Evolutionary conservation across 1,140 invertebrate genomes (phyloP).

Genomic region (Samia ricini): DNA sequence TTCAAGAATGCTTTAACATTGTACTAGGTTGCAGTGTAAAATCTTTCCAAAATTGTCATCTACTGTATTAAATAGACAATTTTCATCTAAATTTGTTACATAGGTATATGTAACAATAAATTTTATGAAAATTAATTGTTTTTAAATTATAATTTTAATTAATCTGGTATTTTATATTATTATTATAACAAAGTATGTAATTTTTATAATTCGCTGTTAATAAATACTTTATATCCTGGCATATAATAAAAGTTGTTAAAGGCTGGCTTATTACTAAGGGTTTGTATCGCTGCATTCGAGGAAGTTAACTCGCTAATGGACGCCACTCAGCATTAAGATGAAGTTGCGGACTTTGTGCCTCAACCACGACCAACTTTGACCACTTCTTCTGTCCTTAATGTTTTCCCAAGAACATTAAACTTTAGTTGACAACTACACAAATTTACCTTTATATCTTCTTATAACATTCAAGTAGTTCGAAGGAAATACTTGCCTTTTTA

Average conservation of each 20-base stretch:
- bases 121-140: too few relatives aligned
- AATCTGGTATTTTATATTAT: too few relatives aligned
- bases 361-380: constrained; percentile 33
- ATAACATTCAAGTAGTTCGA: not conserved
- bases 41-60: too few relatives aligned
- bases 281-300: constrained; percentile 1
- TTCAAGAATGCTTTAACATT: too few relatives aligned
- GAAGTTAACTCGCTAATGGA: constrained; percentile 46
- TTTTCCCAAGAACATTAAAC: constrained; percentile 40
- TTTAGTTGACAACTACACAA: constrained; percentile 26
- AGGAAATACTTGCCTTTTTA: not conserved
- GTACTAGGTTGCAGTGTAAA: too few relatives aligned
- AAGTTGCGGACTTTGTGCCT: constrained; percentile 41
- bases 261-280: not conserved
- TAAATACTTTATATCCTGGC: not conserved
- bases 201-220: not conserved
- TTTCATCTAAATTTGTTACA: too few relatives aligned
- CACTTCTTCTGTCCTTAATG: constrained; percentile 47
- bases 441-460: constrained; percentile 30
- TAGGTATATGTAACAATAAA: too few relatives aligned
- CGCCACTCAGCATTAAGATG: constrained; percentile 37
- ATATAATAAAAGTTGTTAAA: not conserved
- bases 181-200: too few relatives aligned
- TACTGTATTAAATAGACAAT: too few relatives aligned
- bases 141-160: too few relatives aligned